Evolutionary conservation across 1,140 invertebrate genomes (phyloP), one percentile per base, ranked within the genome.

Genomic region (Lepidurus apus): DNA sequence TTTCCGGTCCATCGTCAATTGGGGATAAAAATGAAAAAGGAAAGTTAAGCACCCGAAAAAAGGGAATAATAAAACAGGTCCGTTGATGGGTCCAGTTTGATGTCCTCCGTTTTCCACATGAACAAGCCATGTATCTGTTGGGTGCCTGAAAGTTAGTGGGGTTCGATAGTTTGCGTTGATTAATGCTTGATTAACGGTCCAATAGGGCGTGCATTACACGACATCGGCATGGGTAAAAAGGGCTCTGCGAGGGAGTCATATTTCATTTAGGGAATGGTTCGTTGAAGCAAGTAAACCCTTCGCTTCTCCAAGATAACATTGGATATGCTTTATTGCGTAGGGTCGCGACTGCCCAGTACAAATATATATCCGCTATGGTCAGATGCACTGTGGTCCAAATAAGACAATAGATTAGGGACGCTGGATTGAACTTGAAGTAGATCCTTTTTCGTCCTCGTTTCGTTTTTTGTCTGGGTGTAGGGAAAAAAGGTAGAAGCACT

Each of bases 141-240:
- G 53, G 53, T 65, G 13, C 17, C 34, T 34, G 34, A 34, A 34
- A 34, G 34, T 21, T 65, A n/a, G 53, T 9, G n/a, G 8, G 53
- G 53, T 65, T 65, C 9, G 53, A 65, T 13, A 65, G 53, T 65
- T 65, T 65, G 21, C 53, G 53, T 65, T 65, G 53, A 65, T 65
- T 65, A 65, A 65, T 17, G 53, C 53, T 21, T 17, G 53, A 65
- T 65, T 65, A 65, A 65, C 13, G 21, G 53, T 65, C 53, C 53
- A 65, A 65, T 65, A 65, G 53, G 53, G 53, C 53, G 53, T 65
- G 53, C 53, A 65, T 65, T 65, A 65, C 53, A 65, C 53, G 53
- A 65, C 53, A 65, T 65, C 53, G 21, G 53, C 53, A 65, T 1
- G 53, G 45, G 53, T n/a, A 65, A 65, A 7, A 65, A 65, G 34